Evolutionary conservation across 2,797 vertebrate genomes (phyloP).

Genomic region (Forpus xanthops): DNA sequence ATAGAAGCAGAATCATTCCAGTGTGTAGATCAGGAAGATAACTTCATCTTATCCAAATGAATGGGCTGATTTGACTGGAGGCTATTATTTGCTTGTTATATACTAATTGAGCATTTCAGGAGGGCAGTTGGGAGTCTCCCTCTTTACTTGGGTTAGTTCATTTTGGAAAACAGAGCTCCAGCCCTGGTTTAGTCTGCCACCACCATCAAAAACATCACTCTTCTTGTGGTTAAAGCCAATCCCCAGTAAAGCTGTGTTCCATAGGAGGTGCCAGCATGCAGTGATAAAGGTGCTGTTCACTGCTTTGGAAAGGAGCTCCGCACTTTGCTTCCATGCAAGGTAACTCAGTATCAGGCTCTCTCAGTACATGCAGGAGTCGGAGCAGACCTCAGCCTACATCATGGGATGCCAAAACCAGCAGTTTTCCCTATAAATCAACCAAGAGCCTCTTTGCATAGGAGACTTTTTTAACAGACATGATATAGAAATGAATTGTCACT

Average conservation of each 20-base stretch:
- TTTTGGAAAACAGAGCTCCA: neutral
- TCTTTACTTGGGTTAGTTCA: neutral
- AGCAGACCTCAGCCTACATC: neutral
- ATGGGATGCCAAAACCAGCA: conserved; percentile 42
- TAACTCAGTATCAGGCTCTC: neutral
- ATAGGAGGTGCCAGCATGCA: neutral
- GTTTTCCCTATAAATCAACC: conserved; percentile 57
- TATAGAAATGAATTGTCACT: neutral
- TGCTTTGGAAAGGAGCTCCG: neutral
- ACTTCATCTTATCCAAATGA: neutral
- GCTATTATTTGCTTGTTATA: neutral
- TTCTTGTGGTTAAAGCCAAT: neutral
- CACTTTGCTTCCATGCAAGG: neutral
- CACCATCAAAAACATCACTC: neutral
- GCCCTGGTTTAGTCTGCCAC: neutral
- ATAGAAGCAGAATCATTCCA: neutral
- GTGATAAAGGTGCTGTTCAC: neutral
- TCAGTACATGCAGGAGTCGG: neutral
- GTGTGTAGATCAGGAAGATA: neutral
- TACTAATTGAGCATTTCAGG: neutral
- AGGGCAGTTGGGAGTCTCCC: neutral
- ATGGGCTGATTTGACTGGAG: neutral
- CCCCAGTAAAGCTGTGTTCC: neutral
- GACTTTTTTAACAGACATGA: neutral
- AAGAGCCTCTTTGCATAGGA: neutral